Conservation (phyloP, 2,888 invertebrate genomes). For the Andrena flavipes region DNA sequence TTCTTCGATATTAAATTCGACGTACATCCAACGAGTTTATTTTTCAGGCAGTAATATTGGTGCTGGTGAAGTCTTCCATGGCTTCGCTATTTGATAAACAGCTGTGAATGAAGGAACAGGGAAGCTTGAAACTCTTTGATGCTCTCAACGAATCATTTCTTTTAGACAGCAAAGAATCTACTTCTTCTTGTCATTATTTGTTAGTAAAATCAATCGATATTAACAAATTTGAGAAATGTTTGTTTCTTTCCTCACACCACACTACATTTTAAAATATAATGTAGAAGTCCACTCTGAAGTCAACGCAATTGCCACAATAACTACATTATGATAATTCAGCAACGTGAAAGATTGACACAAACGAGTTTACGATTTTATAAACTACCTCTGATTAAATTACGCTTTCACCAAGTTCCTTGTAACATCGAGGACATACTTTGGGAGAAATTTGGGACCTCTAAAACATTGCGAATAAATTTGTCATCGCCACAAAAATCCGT, state of each 20-base stretch:
- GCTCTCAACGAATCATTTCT: too few relatives aligned
- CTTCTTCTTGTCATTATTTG: not conserved
- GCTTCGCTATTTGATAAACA: conserved; percentile 4
- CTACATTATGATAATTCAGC: too few relatives aligned
- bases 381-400: too few relatives aligned
- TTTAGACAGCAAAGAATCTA: not conserved
- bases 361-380: too few relatives aligned
- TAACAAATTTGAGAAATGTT: not conserved
- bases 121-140: not conserved
- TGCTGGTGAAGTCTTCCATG: not conserved
- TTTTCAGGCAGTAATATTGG: not conserved
- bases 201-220: not conserved
- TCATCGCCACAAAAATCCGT: not conserved
- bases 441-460: not conserved
- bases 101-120: not conserved
- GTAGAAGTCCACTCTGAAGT: too few relatives aligned
- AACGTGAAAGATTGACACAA: too few relatives aligned
- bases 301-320: too few relatives aligned
- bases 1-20: not conserved
- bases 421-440: not conserved
- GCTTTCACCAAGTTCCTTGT: too few relatives aligned
- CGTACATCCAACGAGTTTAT: conserved; percentile 1
- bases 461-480: not conserved
- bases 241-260: not conserved
- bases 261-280: too few relatives aligned